Evolutionary conservation across 2,113 vertebrate species (phyloP), one percentile per base, ranked within the genome.

Genomic region (Climacteris rufus): DNA sequence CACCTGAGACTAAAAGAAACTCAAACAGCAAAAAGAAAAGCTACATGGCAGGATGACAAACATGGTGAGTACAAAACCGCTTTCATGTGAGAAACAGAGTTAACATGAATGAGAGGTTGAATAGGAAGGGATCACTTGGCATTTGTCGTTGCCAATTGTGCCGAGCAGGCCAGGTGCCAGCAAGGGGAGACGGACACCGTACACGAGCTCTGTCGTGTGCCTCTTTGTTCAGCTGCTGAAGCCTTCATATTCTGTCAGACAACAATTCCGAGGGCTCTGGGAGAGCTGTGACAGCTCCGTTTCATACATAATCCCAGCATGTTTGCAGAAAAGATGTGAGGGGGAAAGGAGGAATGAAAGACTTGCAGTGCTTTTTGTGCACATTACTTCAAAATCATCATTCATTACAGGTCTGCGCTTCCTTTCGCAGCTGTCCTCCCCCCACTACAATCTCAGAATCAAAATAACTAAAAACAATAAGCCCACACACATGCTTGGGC

Each of bases 171-270:
- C 71, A 30, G 57, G 88, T 44, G 78, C 82, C 92, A 88, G 82
- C 19, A 1, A 72, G 52, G 59, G 83, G 89, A 93, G 87, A 86
- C 0, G 33, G 86, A 78, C 83, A 52, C 44, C 0, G 6, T 49
- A 75, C 71, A 54, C 86, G 70, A 75, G 90, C 90, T 70, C 65
- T 76, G 93, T 30, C 31, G 3, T 2, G 4, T 33, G 87, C 77
- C 61, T 89, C 87, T 81, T 59, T 87, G 86, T 92, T 81, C 89
- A 44, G 72, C 83, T 93, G 65, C 80, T 74, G 60, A 45, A 93
- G 83, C 86, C 91, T 96, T 92, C 65, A 11, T 13, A n/a, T 47
- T 59, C 83, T 87, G 89, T 44, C 93, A 89, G 56, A 64, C 28
- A 61, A 11, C 69, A 45, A n/a, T 33, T 83, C 65, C 37, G 19